phyloP scores from a whole-genome alignment of 2,113 vertebrate species.

The Rhea americana region DNA sequence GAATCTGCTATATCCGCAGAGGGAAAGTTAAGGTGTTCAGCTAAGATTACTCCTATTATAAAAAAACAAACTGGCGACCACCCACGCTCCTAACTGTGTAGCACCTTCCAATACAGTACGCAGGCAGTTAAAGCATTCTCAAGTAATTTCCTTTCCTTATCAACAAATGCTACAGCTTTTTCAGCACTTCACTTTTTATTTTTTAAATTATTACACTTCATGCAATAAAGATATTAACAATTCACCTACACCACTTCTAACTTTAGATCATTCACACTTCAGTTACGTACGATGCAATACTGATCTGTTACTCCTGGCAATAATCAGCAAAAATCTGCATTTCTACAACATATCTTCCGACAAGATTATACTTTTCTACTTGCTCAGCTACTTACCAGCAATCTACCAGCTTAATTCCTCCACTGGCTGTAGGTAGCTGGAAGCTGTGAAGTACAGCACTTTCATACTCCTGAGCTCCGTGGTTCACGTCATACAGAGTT shows the following conservation, averaged over 20 bases:
- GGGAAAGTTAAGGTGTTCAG: not conserved
- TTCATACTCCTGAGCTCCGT: fast-evolving
- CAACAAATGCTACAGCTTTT: not conserved
- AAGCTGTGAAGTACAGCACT: not conserved
- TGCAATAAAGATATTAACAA: fast-evolving
- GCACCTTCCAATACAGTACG: not conserved
- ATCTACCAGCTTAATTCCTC: not conserved
- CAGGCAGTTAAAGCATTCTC: not conserved
- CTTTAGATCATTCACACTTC: conserved; percentile 37
- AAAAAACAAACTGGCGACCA: not conserved
- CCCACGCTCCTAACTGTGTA: not conserved
- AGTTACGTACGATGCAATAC: not conserved
- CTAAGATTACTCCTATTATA: not conserved
- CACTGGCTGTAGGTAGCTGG: not conserved
- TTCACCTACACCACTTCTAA: not conserved
- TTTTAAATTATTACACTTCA: not conserved
- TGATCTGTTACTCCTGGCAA: not conserved
- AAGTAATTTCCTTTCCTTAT: not conserved
- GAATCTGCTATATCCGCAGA: not conserved
- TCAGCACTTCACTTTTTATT: conserved; percentile 10
- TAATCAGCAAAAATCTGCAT: not conserved
- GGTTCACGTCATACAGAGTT: not conserved
- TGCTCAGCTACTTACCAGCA: not conserved
- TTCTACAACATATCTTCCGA: not conserved
- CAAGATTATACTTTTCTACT: not conserved